Evolutionary conservation across 2,888 invertebrate genomes (phyloP).

Genomic region (Macrophya annulata): DNA sequence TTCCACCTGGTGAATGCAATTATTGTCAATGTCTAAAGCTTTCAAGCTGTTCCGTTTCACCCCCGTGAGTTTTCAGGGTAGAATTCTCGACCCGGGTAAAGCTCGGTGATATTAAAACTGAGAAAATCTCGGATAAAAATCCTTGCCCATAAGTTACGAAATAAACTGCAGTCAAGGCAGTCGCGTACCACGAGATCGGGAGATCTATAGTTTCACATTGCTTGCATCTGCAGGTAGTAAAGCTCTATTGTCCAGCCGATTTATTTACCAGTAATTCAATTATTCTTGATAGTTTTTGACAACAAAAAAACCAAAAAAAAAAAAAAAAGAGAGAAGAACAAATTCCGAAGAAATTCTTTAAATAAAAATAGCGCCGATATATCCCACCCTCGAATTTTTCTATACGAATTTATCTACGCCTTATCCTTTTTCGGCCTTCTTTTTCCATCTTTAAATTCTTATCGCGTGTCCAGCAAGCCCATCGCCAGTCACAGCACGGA

Average conservation of each 20-base stretch:
- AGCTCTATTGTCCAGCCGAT: conserved; percentile 40
- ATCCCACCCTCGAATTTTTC: background rate
- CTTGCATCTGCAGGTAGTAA: conserved; percentile 42
- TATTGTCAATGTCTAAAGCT: conserved; percentile 37
- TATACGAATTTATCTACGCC: background rate
- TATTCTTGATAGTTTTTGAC: background rate
- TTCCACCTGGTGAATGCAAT: conserved; percentile 39
- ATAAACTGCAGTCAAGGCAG: conserved; percentile 47
- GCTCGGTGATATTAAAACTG: conserved; percentile 35
- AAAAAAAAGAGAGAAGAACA: background rate
- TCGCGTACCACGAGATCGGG: background rate
- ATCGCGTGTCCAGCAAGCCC: conserved; percentile 24
- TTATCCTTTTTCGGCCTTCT: background rate
- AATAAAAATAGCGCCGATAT: background rate
- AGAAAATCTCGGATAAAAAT: conserved; percentile 37
- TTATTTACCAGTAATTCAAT: conserved; percentile 15
- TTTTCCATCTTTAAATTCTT: background rate
- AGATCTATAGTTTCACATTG: conserved; percentile 44
- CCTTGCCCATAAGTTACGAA: conserved; percentile 44
- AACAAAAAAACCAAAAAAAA: background rate
- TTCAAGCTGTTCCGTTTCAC: background rate
- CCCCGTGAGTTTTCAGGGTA: background rate
- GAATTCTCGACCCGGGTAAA: background rate
- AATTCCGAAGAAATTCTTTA: background rate
- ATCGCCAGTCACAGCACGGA: conserved; percentile 31